Percentiles rank a stretch among this genome's conserved stretches.
Conservation (phyloP, 2,113 vertebrate genomes). For the Heptranchias perlo region DNA sequence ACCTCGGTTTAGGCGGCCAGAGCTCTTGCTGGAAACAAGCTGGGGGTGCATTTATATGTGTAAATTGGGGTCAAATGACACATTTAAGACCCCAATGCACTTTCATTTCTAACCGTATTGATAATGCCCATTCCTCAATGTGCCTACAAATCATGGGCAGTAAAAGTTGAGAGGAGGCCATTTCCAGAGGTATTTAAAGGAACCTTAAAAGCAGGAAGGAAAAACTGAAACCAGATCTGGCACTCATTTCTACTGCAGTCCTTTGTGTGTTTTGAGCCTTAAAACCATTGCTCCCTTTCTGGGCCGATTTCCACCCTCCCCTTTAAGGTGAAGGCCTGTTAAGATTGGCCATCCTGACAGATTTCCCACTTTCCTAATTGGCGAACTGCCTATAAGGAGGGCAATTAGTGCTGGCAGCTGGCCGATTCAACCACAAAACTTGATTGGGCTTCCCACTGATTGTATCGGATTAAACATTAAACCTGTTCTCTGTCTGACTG, state of each 20-base stretch:
- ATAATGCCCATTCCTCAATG: neutral
- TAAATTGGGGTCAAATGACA: too few relatives aligned
- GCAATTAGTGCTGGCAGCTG: neutral
- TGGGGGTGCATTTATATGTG: too few relatives aligned
- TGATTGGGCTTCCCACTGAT: neutral
- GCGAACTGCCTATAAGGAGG: neutral
- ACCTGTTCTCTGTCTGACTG: neutral
- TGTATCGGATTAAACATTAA: neutral
- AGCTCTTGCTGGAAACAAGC: neutral
- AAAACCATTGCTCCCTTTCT: neutral
- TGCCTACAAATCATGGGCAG: neutral
- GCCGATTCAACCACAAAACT: neutral
- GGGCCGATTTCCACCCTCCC: neutral
- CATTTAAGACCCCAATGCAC: neutral
- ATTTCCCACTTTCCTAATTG: neutral
- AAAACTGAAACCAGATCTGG: neutral
- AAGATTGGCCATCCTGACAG: neutral
- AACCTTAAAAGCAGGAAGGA: neutral
- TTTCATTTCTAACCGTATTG: neutral
- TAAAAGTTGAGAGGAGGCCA: neutral
- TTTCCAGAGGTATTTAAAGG: neutral
- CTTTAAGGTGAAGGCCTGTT: neutral
- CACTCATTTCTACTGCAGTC: neutral
- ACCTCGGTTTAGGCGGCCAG: neutral
- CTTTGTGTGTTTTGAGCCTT: neutral